These are phyloP conservation scores for Eugnorisma glareosa DNA, from an alignment of 2,888 invertebrate genomes.

Conservation along the genomic window DNA sequence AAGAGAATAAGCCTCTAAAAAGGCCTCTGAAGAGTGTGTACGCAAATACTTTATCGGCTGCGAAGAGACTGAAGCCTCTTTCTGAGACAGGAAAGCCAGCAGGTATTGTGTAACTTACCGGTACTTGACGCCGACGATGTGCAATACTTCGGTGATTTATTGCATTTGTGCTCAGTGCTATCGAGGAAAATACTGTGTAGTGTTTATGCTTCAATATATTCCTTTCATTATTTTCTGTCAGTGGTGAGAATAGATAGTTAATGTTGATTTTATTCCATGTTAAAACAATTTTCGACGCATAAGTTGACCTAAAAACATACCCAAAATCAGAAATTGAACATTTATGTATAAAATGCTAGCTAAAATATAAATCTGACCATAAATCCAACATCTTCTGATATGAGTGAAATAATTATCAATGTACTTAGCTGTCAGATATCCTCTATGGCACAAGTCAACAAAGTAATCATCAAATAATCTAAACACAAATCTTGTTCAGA, in stretches of 20 bases:
- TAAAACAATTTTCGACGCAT: background rate
- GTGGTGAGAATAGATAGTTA: constrained; percentile 23
- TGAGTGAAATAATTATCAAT: background rate
- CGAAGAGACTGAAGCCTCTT: constrained; percentile 85
- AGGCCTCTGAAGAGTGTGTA: constrained; percentile 82
- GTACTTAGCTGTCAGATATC: constrained; percentile 1
- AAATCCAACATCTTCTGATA: background rate
- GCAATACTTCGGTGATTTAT: constrained; percentile 48
- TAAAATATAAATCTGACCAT: background rate
- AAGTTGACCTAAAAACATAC: background rate
- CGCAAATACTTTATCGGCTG: constrained; percentile 83
- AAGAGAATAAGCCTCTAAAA: constrained; percentile 86
- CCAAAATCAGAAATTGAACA: background rate
- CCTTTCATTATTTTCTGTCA: background rate
- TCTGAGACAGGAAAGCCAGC: constrained; percentile 76
- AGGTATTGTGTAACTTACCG: constrained; percentile 79
- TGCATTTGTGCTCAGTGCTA: constrained; percentile 38
- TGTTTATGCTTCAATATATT: constrained; percentile 9
- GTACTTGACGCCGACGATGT: constrained; percentile 55
- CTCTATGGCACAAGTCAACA: constrained; percentile 12
- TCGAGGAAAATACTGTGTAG: constrained; percentile 23
- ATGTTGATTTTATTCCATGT: background rate
- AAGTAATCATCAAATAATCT: background rate
- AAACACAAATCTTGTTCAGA: background rate
- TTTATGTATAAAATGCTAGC: background rate